These are phyloP conservation scores for Meles meles DNA, from an alignment of 2,113 vertebrate species.

Conservation along the genomic window DNA sequence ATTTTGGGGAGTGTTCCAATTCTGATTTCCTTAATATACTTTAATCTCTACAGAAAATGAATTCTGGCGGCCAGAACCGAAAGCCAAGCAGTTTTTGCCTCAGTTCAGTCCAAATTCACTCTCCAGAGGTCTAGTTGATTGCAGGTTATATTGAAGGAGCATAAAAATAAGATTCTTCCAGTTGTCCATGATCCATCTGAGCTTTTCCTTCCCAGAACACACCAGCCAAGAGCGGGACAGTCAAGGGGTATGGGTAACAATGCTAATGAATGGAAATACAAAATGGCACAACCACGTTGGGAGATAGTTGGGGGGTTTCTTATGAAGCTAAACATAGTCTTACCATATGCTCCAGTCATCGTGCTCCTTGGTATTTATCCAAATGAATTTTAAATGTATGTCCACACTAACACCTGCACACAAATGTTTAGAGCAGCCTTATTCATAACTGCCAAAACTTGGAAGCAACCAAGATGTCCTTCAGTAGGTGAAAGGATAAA, in stretches of 20 bases:
- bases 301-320: background rate
- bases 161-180: background rate
- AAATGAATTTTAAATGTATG: background rate
- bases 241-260: background rate
- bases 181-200: background rate
- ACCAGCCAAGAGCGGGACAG: background rate
- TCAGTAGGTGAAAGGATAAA: background rate
- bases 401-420: background rate
- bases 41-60: background rate
- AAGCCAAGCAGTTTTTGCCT: background rate
- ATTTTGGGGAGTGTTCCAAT: background rate
- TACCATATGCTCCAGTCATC: background rate
- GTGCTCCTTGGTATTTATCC: background rate
- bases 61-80: constrained; percentile 21
- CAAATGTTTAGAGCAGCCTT: background rate
- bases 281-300: background rate
- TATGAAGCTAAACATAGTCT: background rate
- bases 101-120: background rate
- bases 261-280: background rate
- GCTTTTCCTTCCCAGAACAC: background rate
- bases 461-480: background rate
- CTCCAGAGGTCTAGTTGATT: background rate
- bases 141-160: background rate
- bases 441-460: background rate
- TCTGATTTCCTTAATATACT: background rate